These are phyloP conservation scores for Drosophila multiciliata DNA, from an alignment of 2,888 invertebrate species.

Conservation along the genomic window DNA sequence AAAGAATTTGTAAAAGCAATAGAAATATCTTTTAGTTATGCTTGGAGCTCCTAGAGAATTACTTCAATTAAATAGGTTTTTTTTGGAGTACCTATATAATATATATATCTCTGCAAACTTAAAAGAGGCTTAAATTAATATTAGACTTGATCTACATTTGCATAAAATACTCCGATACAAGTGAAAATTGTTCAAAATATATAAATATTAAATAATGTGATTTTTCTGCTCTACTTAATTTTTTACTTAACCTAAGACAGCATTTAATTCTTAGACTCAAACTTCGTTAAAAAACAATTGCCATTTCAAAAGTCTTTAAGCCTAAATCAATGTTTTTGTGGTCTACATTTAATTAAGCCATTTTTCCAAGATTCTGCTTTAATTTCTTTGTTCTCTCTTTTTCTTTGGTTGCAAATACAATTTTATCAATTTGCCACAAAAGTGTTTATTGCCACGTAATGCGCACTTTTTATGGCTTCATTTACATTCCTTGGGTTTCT, in stretches of 20 bases:
- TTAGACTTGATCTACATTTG: too few relatives aligned
- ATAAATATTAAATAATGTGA: too few relatives aligned
- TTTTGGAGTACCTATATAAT: too few relatives aligned
- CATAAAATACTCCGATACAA: too few relatives aligned
- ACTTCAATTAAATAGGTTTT: too few relatives aligned
- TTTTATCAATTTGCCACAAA: conserved; percentile 55
- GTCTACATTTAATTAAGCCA: conserved; percentile 1
- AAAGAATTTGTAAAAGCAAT: neutral
- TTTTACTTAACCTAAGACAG: neutral
- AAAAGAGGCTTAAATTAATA: too few relatives aligned
- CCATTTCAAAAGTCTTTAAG: neutral
- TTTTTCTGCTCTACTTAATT: too few relatives aligned
- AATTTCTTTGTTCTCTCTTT: neutral
- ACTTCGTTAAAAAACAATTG: neutral
- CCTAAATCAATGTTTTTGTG: conserved; percentile 10
- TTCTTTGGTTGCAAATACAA: conserved; percentile 31
- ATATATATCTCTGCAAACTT: too few relatives aligned
- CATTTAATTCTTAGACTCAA: neutral
- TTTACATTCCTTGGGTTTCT: conserved; percentile 71
- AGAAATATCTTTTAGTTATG: neutral
- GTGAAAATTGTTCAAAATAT: too few relatives aligned
- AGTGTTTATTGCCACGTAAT: conserved; percentile 57
- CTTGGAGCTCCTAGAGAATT: too few relatives aligned
- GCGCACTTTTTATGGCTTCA: conserved; percentile 74
- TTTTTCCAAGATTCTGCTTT: neutral